Evolutionary conservation across 2,797 vertebrate genomes (phyloP).

Genomic region (Monodelphis domestica): DNA sequence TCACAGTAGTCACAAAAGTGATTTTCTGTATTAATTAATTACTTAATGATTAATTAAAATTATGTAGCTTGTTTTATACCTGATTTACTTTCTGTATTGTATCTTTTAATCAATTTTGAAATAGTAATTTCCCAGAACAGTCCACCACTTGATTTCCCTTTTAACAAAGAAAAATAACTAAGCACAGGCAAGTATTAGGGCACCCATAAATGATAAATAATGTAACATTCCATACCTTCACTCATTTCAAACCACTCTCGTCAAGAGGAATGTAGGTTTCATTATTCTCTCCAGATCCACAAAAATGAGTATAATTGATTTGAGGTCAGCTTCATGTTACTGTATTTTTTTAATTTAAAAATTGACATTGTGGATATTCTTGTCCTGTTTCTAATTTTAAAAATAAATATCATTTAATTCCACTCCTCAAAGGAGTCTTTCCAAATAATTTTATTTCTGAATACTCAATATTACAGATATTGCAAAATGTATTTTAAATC

Average conservation of each 20-base stretch:
- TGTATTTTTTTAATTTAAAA: too few relatives aligned
- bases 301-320: background rate
- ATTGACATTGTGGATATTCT: background rate
- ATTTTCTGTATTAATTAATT: too few relatives aligned
- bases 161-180: background rate
- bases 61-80: background rate
- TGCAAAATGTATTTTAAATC: background rate
- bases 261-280: background rate
- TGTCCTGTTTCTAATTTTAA: background rate
- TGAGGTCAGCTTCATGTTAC: background rate
- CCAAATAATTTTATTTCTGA: background rate
- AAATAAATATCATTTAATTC: background rate
- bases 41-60: too few relatives aligned
- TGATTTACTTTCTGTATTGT: background rate
- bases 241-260: background rate
- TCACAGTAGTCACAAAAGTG: background rate
- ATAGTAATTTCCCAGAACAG: background rate
- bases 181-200: background rate
- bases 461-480: background rate
- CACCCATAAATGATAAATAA: background rate
- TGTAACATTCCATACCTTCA: background rate
- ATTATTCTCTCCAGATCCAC: background rate
- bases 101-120: background rate
- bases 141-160: background rate
- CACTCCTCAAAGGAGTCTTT: background rate